These are phyloP conservation scores for Gouania willdenowi DNA, from an alignment of 2,797 vertebrate genomes.

Conservation along the genomic window DNA sequence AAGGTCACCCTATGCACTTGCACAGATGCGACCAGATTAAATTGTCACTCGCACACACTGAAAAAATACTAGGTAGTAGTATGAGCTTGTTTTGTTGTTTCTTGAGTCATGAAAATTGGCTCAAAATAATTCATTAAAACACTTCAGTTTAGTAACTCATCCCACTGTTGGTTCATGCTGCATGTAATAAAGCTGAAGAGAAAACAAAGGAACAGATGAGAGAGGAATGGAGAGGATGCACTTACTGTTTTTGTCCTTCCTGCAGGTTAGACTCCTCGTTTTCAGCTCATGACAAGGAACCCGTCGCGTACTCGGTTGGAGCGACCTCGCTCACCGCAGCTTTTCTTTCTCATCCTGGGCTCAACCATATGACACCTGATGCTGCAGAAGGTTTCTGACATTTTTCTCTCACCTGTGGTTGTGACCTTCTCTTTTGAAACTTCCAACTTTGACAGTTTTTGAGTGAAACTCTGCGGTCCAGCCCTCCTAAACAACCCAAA, in stretches of 20 bases:
- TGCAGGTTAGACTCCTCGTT: conserved; percentile 48
- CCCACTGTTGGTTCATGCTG: too few relatives aligned
- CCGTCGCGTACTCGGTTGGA: conserved; percentile 39
- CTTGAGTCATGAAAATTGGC: too few relatives aligned
- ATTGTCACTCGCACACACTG: too few relatives aligned
- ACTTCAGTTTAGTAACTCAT: too few relatives aligned
- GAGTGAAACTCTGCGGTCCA: conserved; percentile 7
- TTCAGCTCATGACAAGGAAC: conserved; percentile 42
- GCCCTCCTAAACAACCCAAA: conserved; percentile 8
- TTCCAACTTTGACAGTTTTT: conserved; percentile 38
- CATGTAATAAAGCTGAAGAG: too few relatives aligned
- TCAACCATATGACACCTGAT: conserved; percentile 52
- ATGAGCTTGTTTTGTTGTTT: too few relatives aligned
- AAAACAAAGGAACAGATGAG: too few relatives aligned
- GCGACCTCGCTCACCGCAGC: not conserved
- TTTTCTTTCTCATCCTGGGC: conserved; percentile 32
- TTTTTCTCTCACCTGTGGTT: conserved; percentile 44
- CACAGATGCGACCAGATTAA: too few relatives aligned
- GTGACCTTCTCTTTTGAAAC: conserved; percentile 21
- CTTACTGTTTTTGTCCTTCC: conserved; percentile 26
- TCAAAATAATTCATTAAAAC: too few relatives aligned
- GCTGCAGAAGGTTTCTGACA: conserved; percentile 21
- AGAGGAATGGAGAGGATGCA: not conserved
- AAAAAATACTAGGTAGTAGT: too few relatives aligned
- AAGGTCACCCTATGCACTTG: too few relatives aligned